phyloP scores from a whole-genome alignment of 2,888 invertebrate species.

The Fragum sueziense region DNA sequence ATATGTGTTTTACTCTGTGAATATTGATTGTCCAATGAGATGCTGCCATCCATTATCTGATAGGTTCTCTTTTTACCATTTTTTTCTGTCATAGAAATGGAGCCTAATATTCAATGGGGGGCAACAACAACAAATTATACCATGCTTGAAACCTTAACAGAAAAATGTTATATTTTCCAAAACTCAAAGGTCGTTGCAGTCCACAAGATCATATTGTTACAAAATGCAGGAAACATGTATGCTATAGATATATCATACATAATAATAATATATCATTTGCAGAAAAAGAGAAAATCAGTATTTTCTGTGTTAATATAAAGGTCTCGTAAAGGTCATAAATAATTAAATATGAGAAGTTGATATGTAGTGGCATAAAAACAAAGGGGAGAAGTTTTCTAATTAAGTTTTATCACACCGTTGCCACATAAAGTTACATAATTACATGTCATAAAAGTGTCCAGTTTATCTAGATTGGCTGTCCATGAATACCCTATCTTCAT shows the following conservation, averaged over 20 bases:
- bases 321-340: not conserved
- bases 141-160: too few relatives aligned
- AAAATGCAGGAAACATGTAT: too few relatives aligned
- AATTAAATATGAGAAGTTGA: not conserved
- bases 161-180: too few relatives aligned
- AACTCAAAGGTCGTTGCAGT: too few relatives aligned
- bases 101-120: too few relatives aligned
- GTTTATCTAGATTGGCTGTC: not conserved
- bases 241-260: too few relatives aligned
- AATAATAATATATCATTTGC: not conserved
- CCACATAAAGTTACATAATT: constrained; percentile 6
- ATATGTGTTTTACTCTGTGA: not conserved
- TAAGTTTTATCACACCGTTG: constrained; percentile 15
- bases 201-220: too few relatives aligned
- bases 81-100: too few relatives aligned
- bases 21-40: too few relatives aligned
- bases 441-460: constrained; percentile 6
- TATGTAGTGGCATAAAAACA: not conserved
- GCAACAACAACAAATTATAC: too few relatives aligned
- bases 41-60: too few relatives aligned
- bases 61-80: too few relatives aligned
- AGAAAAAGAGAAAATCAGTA: not conserved
- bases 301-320: not conserved
- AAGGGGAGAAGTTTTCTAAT: constrained; percentile 11
- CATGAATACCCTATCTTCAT: constrained; percentile 10